These are phyloP conservation scores for Ctenicera cuprea DNA, from an alignment of 2,888 invertebrate species.

Conservation along the genomic window DNA sequence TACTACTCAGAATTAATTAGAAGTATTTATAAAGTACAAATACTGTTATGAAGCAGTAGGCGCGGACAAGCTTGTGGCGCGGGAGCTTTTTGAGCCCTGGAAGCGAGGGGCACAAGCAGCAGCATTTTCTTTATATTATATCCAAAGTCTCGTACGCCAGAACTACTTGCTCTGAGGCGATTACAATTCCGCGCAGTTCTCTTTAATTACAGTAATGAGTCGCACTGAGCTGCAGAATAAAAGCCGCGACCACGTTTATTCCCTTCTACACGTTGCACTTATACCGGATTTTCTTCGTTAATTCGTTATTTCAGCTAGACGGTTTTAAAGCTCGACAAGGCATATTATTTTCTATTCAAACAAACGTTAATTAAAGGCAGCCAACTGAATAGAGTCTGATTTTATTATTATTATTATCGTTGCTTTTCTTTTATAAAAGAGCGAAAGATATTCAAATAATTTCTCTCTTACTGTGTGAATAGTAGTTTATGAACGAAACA, in stretches of 20 bases:
- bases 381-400: background rate
- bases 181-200: constrained; percentile 47
- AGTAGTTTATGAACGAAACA: too few species aligned
- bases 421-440: background rate
- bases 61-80: constrained; percentile 23
- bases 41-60: constrained; percentile 36
- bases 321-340: constrained; percentile 8
- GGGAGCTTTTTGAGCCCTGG: constrained; percentile 29
- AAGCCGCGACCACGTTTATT: constrained; percentile 29
- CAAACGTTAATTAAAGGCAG: constrained; percentile 14
- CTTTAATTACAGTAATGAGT: constrained; percentile 62
- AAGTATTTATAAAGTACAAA: constrained; percentile 43
- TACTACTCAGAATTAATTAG: constrained; percentile 41
- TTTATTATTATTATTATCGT: background rate
- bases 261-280: constrained; percentile 23
- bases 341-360: constrained; percentile 23
- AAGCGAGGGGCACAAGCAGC: constrained; percentile 6
- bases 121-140: constrained; percentile 39
- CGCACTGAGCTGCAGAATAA: constrained; percentile 42
- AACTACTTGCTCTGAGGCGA: constrained; percentile 41
- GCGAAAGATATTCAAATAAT: too few species aligned
- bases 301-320: constrained; percentile 20
- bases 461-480: too few species aligned
- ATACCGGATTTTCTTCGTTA: constrained; percentile 25
- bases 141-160: constrained; percentile 27